Conservation (phyloP, 2,888 invertebrate species). For the Chironomus riparius region DNA sequence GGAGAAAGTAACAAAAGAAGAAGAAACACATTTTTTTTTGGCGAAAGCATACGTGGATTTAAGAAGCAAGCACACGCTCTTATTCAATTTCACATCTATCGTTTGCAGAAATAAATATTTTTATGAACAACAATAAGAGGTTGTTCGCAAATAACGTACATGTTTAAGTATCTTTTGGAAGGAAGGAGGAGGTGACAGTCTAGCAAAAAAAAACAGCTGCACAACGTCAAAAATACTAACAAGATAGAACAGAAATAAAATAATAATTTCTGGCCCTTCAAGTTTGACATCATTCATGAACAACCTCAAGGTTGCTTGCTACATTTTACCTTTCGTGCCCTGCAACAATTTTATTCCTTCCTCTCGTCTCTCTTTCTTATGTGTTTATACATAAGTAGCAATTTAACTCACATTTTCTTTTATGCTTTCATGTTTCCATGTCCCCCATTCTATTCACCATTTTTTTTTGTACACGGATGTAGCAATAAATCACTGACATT, state of each 20-base stretch:
- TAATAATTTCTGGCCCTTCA: too few species aligned
- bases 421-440: background rate
- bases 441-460: too few species aligned
- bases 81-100: background rate
- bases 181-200: too few species aligned
- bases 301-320: background rate
- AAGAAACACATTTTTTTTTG: background rate
- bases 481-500: slow-evolving; percentile 9
- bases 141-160: too few species aligned
- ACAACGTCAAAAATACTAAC: too few species aligned
- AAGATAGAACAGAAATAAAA: too few species aligned
- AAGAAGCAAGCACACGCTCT: background rate
- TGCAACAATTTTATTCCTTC: too few species aligned
- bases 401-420: slow-evolving; percentile 11
- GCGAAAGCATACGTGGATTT: background rate
- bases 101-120: slow-evolving; percentile 8
- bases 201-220: too few species aligned
- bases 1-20: background rate
- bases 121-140: background rate
- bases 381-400: background rate
- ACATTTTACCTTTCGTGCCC: too few species aligned
- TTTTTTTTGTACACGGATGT: background rate
- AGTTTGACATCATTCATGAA: background rate
- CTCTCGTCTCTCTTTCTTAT: background rate
- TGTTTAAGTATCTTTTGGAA: too few species aligned